Conservation (phyloP, 2,113 vertebrate species). For the Falco punctatus region DNA sequence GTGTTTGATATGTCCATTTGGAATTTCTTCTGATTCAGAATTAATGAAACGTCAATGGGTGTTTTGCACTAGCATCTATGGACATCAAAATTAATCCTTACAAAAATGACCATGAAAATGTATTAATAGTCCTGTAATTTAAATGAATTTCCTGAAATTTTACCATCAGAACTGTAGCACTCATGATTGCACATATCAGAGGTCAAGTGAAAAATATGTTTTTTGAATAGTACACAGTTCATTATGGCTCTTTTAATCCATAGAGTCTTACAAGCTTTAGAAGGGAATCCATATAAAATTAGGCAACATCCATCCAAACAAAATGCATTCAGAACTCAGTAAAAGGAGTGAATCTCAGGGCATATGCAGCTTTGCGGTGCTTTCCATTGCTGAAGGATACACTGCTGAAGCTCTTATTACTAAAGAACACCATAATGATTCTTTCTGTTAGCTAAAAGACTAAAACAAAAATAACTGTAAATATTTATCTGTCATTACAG, state of each 20-base stretch:
- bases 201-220: not conserved
- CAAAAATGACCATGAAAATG: not conserved
- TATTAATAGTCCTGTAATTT: not conserved
- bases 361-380: not conserved
- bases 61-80: not conserved
- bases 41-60: not conserved
- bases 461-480: conserved; percentile 6
- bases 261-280: not conserved
- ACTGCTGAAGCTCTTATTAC: not conserved
- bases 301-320: not conserved
- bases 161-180: not conserved
- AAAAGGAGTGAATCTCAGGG: not conserved
- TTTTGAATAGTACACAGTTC: not conserved
- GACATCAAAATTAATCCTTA: not conserved
- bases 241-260: not conserved
- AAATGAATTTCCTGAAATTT: not conserved
- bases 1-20: not conserved
- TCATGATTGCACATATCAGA: not conserved
- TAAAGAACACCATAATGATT: not conserved
- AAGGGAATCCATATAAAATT: not conserved
- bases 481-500: not conserved
- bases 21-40: not conserved
- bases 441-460: not conserved
- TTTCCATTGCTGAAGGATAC: not conserved
- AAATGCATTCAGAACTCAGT: not conserved